Base-by-base conservation (phyloP, 1,140 invertebrate species). In the Berghia stephanieae region DNA sequence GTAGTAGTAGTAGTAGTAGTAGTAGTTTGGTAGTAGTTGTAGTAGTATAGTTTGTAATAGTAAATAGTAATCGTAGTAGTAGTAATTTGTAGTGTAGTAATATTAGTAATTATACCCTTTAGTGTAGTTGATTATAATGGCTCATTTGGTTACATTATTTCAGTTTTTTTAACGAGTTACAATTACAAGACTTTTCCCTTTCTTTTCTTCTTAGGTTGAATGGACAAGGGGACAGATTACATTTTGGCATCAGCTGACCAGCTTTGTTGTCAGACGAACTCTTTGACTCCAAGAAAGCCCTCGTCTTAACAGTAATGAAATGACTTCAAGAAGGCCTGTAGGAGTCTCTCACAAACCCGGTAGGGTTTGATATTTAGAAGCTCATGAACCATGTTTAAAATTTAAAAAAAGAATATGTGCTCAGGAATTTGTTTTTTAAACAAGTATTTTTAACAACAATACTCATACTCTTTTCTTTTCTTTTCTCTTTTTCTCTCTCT, bases 91-190 rank as follows among this genome's bases (percentile, higher is more conserved):
- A 16, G 38, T 40, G 8, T 68, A 24, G n/a, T 60, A 5, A n/a
- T 38, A 42, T 6, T 46, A 31, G 3, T 4, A 70, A 44, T 13
- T 44, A 72, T 72, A 52, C 52, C 70, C 46, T 72, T 44, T 72
- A 52, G 46, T 49, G 38, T 69, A 49, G 10, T 49, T 13, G 10
- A n/a, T 95, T 86, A 89, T 99, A 52, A 97, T 95, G 49, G 98
- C 99, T 90, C 95, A 98, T 92, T 90, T 99, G 60, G 93, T 97
- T 87, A 96, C 96, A 82, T 95, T 97, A 93, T 92, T 88, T 84
- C 86, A 87, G 86, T 86, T 74, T 52, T n/a, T 46, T 16, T 27
- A n/a, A n/a, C n/a, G n/a, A n/a, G n/a, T n/a, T n/a, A n/a, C n/a
- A n/a, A n/a, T n/a, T n/a, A n/a, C n/a, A n/a, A n/a, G n/a, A n/a